Conservation (phyloP, 2,113 vertebrate genomes). For the Phaethon lepturus region DNA sequence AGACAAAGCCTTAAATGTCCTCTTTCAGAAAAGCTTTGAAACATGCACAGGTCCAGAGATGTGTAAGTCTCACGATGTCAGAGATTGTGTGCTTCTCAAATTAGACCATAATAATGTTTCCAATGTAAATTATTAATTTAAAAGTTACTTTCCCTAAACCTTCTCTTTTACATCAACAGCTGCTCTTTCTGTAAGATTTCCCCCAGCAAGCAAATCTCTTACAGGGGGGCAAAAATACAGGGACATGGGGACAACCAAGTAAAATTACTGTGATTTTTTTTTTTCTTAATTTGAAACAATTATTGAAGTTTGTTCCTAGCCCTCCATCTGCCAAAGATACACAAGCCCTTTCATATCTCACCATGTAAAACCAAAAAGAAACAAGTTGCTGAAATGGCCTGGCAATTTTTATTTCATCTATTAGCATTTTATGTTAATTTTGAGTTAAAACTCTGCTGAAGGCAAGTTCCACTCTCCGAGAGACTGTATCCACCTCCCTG, state of each 20-base stretch:
- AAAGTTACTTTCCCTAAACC: background rate
- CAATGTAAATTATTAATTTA: background rate
- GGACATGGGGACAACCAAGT: background rate
- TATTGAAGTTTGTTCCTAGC: background rate
- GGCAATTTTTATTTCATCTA: background rate
- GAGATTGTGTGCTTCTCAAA: background rate
- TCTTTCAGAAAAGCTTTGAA: background rate
- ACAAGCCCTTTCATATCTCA: background rate
- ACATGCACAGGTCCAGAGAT: background rate
- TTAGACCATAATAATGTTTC: background rate
- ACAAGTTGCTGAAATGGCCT: background rate
- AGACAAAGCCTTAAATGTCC: background rate
- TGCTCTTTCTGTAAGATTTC: background rate
- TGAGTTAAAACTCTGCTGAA: background rate
- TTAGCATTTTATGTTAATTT: background rate
- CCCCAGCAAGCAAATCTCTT: background rate
- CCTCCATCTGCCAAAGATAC: background rate
- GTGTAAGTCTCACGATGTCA: fast-evolving
- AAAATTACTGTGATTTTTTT: background rate
- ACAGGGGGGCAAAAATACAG: background rate
- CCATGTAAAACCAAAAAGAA: background rate
- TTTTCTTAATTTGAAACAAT: background rate
- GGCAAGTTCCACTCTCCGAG: background rate
- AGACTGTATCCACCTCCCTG: background rate
- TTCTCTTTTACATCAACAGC: background rate